Conservation (phyloP, 1,140 invertebrate genomes). For the Nylanderia fulva region DNA sequence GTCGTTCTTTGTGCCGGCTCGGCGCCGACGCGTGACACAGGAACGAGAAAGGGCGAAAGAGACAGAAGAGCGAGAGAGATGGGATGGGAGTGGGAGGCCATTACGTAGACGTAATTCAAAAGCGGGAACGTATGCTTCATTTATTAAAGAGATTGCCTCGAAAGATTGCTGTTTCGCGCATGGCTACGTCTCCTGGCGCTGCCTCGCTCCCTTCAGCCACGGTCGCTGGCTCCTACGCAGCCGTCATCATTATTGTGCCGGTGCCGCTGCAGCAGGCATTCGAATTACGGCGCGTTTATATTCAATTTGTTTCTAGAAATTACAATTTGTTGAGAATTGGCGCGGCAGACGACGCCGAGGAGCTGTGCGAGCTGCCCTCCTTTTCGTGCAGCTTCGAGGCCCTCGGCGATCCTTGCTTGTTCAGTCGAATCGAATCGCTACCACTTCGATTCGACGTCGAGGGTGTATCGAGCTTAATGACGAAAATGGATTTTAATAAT, state of each 20-base stretch:
- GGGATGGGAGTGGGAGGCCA: slow-evolving; percentile 68
- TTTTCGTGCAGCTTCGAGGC: slow-evolving; percentile 41
- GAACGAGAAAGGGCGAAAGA: slow-evolving; percentile 58
- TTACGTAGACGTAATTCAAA: slow-evolving; percentile 82
- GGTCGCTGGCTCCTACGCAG: slow-evolving; percentile 71
- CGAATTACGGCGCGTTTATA: slow-evolving; percentile 83
- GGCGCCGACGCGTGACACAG: slow-evolving; percentile 67
- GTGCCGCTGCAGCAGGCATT: slow-evolving; percentile 82
- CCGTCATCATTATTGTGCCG: slow-evolving; percentile 82
- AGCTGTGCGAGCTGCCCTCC: slow-evolving; percentile 68
- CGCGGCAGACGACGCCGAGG: slow-evolving; percentile 73
- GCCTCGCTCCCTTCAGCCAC: slow-evolving; percentile 73
- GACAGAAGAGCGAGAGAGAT: neutral
- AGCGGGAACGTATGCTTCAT: slow-evolving; percentile 82
- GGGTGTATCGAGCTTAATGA: neutral
- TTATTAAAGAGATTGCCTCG: slow-evolving; percentile 83
- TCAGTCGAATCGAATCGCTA: neutral
- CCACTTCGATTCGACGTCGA: neutral
- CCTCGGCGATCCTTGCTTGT: slow-evolving; percentile 53
- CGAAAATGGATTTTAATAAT: neutral
- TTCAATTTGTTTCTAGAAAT: slow-evolving; percentile 84
- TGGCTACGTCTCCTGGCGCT: slow-evolving; percentile 77
- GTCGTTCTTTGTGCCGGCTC: slow-evolving; percentile 67
- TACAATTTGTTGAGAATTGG: slow-evolving; percentile 83
- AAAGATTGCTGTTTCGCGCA: slow-evolving; percentile 83